These are phyloP conservation scores for Xenentodon cancila DNA, from an alignment of 2,797 vertebrate genomes.

Conservation along the genomic window DNA sequence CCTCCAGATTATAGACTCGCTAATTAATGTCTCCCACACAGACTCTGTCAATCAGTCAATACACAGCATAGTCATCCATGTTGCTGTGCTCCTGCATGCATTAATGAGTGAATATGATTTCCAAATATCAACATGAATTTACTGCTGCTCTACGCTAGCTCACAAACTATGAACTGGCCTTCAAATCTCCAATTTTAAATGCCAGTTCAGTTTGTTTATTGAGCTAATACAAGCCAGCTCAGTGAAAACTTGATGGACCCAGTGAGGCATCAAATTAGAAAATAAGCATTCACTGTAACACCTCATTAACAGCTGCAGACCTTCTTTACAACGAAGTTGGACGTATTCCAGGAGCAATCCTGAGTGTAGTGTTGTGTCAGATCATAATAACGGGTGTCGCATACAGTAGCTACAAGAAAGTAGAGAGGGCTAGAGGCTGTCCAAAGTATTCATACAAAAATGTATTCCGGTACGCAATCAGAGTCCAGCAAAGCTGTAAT, in stretches of 20 bases:
- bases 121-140: not conserved
- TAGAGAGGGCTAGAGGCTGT: not conserved
- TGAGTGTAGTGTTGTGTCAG: not conserved
- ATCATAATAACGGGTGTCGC: constrained; percentile 3
- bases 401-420: constrained; percentile 1
- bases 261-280: constrained; percentile 64
- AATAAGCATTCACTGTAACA: constrained; percentile 48
- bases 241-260: constrained; percentile 37
- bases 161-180: not conserved
- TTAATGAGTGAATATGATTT: not conserved
- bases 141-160: not conserved
- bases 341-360: constrained; percentile 7
- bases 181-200: constrained; percentile 25
- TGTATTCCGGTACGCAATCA: constrained; percentile 48
- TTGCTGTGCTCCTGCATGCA: constrained; percentile 1
- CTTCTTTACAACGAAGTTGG: not conserved
- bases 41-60: not conserved
- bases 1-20: not conserved
- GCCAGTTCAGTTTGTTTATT: constrained; percentile 35
- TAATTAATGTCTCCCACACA: constrained; percentile 6
- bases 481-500: constrained; percentile 41
- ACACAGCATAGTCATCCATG: constrained; percentile 13
- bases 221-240: constrained; percentile 22
- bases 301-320: constrained; percentile 30
- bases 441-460: too few relatives aligned